Percentiles rank a stretch among this genome's conserved stretches.
Evolutionary conservation across 2,797 vertebrate genomes (phyloP).

Genomic region (Glossophaga mutica): DNA sequence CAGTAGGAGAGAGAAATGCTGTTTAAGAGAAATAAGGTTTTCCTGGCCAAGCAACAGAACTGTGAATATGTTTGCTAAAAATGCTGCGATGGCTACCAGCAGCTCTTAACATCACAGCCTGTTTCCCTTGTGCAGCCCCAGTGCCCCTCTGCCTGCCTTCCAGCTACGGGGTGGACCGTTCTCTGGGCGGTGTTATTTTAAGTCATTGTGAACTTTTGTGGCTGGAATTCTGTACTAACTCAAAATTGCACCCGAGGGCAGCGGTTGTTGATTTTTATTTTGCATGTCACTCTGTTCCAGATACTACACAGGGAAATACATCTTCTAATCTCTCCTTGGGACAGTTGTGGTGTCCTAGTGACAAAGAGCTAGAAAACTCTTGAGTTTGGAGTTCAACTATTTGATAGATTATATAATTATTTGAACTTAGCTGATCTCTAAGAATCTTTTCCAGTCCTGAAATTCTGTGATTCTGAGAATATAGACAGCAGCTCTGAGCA

Average conservation of each 20-base stretch:
- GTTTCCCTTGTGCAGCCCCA: neutral
- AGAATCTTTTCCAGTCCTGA: neutral
- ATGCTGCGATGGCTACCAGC: constrained; percentile 32
- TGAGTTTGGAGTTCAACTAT: neutral
- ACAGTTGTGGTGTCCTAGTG: neutral
- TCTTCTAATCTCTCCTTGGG: neutral
- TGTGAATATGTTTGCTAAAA: constrained; percentile 57
- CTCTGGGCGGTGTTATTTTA: neutral
- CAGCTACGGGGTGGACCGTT: neutral
- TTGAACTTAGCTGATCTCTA: neutral
- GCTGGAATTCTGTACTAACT: neutral
- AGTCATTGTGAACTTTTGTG: neutral
- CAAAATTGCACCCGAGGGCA: neutral
- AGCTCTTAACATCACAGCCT: neutral
- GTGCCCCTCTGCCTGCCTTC: neutral
- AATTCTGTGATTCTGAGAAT: neutral
- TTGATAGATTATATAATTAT: neutral
- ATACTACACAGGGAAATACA: neutral
- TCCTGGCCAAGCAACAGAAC: neutral
- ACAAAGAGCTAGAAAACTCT: neutral
- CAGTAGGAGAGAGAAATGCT: constrained; percentile 70
- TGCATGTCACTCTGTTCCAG: neutral
- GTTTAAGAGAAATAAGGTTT: constrained; percentile 70
- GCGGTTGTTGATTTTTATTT: neutral
- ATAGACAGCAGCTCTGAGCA: neutral